These are phyloP conservation scores for Pachyseris speciosa DNA, from an alignment of 64 coral and sea anemone genomes.

Conservation along the genomic window DNA sequence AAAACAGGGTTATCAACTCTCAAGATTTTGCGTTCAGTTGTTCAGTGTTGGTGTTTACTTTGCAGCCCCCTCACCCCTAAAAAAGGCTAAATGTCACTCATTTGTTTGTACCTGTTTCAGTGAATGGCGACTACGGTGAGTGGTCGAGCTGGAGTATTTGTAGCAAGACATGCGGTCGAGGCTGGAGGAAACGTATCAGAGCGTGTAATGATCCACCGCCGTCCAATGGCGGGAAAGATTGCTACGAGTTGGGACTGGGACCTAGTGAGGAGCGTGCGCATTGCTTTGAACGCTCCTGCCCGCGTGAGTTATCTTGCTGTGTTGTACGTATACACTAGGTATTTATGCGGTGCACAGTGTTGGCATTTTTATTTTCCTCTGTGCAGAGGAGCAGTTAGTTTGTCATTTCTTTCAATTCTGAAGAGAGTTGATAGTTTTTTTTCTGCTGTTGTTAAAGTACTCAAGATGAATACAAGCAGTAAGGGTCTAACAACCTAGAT, in stretches of 20 bases:
- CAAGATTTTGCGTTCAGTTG: no score
- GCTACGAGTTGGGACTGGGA: conserved; percentile 70
- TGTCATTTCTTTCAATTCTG: no score
- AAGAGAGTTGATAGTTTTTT: no score
- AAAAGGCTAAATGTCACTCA: not conserved
- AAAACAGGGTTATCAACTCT: no score
- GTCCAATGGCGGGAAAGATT: conserved; percentile 87
- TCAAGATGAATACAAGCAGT: no score
- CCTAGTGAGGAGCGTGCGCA: conserved; percentile 77
- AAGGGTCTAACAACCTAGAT: no score
- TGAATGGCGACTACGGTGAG: conserved; percentile 71
- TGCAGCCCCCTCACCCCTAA: no score
- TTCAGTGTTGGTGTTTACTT: no score
- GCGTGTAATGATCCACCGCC: conserved; percentile 74
- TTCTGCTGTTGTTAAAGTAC: no score
- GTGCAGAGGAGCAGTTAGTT: no score
- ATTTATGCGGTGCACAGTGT: no score
- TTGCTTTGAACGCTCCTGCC: conserved; percentile 91
- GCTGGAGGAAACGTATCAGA: conserved; percentile 71
- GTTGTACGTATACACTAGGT: not conserved
- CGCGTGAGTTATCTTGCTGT: conserved; percentile 56
- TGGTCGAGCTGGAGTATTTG: conserved; percentile 88
- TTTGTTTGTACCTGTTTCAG: conserved; percentile 20
- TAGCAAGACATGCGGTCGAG: conserved; percentile 87
- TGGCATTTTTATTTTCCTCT: no score